A percentile compares a stretch with the other conserved stretches of the same genome.
Conservation (phyloP, 2,888 invertebrate species). For the Scaptomyza flava region DNA sequence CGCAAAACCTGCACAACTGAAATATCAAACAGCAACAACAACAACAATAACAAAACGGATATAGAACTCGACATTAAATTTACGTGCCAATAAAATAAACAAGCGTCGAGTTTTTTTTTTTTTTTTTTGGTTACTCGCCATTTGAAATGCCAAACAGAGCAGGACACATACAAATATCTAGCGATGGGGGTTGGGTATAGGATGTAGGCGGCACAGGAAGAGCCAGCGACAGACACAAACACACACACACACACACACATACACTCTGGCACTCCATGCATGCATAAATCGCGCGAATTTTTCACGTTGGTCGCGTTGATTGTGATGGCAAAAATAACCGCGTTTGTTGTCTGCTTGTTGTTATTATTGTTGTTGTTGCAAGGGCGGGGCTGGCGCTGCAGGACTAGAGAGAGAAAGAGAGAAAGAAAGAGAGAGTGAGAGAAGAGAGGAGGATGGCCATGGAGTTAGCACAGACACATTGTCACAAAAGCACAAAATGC, state of each 20-base stretch:
- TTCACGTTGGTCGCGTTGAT: constrained; percentile 76
- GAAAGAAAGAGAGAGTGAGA: background rate
- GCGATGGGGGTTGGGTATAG: constrained; percentile 10
- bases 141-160: constrained; percentile 54
- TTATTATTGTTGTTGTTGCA: constrained; percentile 6
- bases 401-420: background rate
- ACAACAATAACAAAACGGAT: constrained; percentile 6
- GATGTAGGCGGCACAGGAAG: constrained; percentile 49
- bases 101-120: constrained; percentile 61
- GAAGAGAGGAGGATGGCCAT: constrained; percentile 2
- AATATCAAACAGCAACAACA: constrained; percentile 13
- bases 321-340: constrained; percentile 73
- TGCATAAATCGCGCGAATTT: constrained; percentile 78
- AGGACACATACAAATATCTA: constrained; percentile 37
- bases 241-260: constrained; percentile 16
- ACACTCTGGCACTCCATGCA: constrained; percentile 62
- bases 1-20: constrained; percentile 47
- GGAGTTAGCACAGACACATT: constrained; percentile 62
- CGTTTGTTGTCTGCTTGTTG: constrained; percentile 56
- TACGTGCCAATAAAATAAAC: constrained; percentile 81
- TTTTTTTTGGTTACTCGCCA: constrained; percentile 76
- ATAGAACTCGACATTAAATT: constrained; percentile 70
- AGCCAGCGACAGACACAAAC: constrained; percentile 52
- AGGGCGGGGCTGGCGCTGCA: constrained; percentile 20
- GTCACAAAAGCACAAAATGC: constrained; percentile 74